A percentile compares a stretch with the other conserved stretches of the same genome.
phyloP scores from a whole-genome alignment of 2,113 vertebrate genomes.

The Macroglossus sobrinus region DNA sequence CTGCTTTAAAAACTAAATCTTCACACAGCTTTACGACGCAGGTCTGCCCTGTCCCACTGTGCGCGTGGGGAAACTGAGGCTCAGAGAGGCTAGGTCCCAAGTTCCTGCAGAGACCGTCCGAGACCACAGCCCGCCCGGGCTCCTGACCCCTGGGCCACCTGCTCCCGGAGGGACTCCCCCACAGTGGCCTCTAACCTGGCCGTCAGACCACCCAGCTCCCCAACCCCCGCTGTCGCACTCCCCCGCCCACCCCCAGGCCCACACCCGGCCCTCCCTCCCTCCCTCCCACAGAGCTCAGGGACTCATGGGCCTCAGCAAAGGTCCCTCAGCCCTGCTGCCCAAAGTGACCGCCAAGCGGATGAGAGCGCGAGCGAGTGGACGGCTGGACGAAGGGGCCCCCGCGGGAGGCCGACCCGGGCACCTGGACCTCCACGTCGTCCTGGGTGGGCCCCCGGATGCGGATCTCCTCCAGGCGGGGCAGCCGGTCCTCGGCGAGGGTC shows the following conservation, averaged over 20 bases:
- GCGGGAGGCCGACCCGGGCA: conserved; percentile 42
- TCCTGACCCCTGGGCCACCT: not conserved
- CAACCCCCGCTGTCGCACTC: accelerated
- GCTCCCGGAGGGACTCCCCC: too few relatives aligned
- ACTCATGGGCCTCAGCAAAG: not conserved
- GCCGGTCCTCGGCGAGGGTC: conserved; percentile 85
- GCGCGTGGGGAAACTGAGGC: not conserved
- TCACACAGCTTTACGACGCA: not conserved
- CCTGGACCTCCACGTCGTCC: conserved; percentile 90
- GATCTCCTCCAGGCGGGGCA: conserved; percentile 90
- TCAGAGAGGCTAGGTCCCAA: not conserved
- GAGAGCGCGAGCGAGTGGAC: accelerated
- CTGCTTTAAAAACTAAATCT: not conserved
- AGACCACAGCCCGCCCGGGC: not conserved
- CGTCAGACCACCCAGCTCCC: accelerated
- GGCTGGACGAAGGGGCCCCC: accelerated
- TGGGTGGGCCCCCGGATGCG: conserved; percentile 83
- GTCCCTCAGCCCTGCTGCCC: accelerated
- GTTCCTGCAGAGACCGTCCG: not conserved
- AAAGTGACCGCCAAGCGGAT: not conserved
- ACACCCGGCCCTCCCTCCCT: too few relatives aligned
- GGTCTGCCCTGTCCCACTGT: accelerated
- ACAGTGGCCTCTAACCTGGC: not conserved
- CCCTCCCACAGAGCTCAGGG: not conserved
- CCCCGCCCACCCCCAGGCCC: not conserved